Conservation (phyloP, 1,140 invertebrate genomes). For the Periplaneta americana region DNA sequence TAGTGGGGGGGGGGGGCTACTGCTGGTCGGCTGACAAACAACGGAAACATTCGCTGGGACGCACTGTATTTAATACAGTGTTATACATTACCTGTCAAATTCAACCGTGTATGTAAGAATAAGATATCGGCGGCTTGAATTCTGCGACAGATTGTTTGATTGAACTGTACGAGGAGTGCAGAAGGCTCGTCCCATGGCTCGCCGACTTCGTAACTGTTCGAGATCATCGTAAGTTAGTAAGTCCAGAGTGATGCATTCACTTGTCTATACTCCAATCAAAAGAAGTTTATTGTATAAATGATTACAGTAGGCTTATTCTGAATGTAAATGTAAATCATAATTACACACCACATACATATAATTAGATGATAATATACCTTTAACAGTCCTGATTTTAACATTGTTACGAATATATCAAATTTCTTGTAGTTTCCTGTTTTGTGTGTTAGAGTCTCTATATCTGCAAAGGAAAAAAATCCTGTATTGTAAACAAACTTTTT, state of each 20-base stretch:
- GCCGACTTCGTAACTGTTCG: conserved; percentile 30
- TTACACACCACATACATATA: too few relatives aligned
- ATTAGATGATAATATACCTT: too few relatives aligned
- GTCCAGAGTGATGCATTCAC: conserved; percentile 37
- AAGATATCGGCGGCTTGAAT: conserved; percentile 34
- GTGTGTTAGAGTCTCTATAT: conserved; percentile 46
- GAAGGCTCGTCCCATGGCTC: conserved; percentile 17
- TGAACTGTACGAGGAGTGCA: not conserved
- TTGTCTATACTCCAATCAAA: conserved; percentile 31
- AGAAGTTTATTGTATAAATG: not conserved
- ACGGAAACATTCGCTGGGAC: not conserved
- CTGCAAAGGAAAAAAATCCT: conserved; percentile 30
- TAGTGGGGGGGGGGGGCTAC: too few relatives aligned
- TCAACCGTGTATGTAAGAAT: conserved; percentile 41
- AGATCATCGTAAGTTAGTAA: conserved; percentile 39
- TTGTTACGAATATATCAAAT: conserved; percentile 44
- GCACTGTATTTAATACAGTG: not conserved
- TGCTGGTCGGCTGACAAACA: not conserved
- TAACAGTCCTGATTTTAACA: conserved; percentile 45
- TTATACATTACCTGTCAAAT: conserved; percentile 36
- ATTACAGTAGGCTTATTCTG: too few relatives aligned
- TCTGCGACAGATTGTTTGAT: conserved; percentile 15
- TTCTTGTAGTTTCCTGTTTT: conserved; percentile 48
- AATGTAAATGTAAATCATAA: too few relatives aligned
- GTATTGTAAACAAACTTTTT: not conserved